These are phyloP conservation scores for Cecidostiba fungosa DNA, from an alignment of 2,888 invertebrate species.

Conservation along the genomic window DNA sequence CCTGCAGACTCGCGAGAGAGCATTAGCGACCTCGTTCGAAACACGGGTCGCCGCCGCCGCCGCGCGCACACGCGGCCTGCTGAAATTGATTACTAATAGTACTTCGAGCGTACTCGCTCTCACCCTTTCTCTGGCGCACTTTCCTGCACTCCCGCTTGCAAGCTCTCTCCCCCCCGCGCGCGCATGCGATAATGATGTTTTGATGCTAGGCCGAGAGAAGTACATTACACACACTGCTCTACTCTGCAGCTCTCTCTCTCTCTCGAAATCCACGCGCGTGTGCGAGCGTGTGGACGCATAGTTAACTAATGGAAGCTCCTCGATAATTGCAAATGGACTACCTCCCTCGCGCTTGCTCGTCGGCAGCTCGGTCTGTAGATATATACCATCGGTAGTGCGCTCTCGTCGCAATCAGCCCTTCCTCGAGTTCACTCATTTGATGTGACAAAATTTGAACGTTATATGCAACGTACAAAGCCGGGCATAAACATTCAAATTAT, in stretches of 20 bases:
- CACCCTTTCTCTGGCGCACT: slow-evolving; percentile 54
- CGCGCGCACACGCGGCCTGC: slow-evolving; percentile 59
- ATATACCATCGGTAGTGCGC: slow-evolving; percentile 56
- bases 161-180: slow-evolving; percentile 46
- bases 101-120: slow-evolving; percentile 66
- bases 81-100: slow-evolving; percentile 79
- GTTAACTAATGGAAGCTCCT: slow-evolving; percentile 80
- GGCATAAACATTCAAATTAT: no score
- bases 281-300: slow-evolving; percentile 76
- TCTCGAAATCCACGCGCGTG: slow-evolving; percentile 9
- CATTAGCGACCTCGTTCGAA: slow-evolving; percentile 72
- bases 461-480: no score
- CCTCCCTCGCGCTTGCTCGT: not conserved
- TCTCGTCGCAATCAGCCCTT: slow-evolving; percentile 78
- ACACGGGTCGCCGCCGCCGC: not conserved
- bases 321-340: slow-evolving; percentile 78
- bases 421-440: slow-evolving; percentile 65
- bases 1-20: slow-evolving; percentile 39
- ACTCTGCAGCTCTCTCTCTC: not conserved
- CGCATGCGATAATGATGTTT: slow-evolving; percentile 78
- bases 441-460: slow-evolving; percentile 15
- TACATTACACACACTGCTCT: slow-evolving; percentile 31
- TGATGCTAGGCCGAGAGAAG: slow-evolving; percentile 72
- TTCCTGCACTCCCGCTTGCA: slow-evolving; percentile 61
- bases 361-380: slow-evolving; percentile 39